phyloP scores from a whole-genome alignment of 2,888 invertebrate species.

The Druceiella hillmani region DNA sequence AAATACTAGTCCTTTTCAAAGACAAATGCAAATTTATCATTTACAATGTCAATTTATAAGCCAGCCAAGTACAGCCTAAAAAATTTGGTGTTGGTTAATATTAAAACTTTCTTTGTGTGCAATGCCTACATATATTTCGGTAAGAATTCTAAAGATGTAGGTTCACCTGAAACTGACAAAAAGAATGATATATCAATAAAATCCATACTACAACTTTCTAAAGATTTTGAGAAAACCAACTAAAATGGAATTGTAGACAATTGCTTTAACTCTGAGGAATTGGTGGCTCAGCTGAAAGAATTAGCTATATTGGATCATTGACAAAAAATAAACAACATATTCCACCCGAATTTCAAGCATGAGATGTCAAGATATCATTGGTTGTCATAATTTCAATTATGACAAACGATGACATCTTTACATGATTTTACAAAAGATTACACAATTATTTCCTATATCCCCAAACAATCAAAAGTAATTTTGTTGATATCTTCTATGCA shows the following conservation, averaged over 20 bases:
- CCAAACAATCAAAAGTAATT: neutral
- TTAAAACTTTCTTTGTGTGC: no score
- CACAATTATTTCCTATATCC: constrained; percentile 4
- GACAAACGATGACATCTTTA: no score
- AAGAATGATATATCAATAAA: constrained; percentile 27
- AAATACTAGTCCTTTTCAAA: no score
- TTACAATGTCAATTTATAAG: no score
- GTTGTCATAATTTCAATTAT: no score
- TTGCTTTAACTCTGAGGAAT: constrained; percentile 28
- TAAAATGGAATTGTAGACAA: constrained; percentile 29
- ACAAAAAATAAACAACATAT: constrained; percentile 25
- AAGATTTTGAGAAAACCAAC: constrained; percentile 24
- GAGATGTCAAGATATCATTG: no score
- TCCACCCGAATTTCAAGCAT: constrained; percentile 10
- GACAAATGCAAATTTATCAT: no score
- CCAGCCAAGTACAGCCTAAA: no score
- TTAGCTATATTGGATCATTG: constrained; percentile 24
- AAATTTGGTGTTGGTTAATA: no score
- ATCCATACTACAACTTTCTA: constrained; percentile 25
- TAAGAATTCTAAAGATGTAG: constrained; percentile 26
- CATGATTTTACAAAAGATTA: constrained; percentile 1
- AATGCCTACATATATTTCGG: no score
- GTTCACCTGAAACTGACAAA: constrained; percentile 23
- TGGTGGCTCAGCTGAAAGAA: constrained; percentile 21
- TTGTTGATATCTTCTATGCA: constrained; percentile 1